Evolutionary conservation across 92 coral and sea anemone genomes (phyloP), one percentile per base, ranked within the genome.

Genomic region (Anthopleura xanthogrammica): DNA sequence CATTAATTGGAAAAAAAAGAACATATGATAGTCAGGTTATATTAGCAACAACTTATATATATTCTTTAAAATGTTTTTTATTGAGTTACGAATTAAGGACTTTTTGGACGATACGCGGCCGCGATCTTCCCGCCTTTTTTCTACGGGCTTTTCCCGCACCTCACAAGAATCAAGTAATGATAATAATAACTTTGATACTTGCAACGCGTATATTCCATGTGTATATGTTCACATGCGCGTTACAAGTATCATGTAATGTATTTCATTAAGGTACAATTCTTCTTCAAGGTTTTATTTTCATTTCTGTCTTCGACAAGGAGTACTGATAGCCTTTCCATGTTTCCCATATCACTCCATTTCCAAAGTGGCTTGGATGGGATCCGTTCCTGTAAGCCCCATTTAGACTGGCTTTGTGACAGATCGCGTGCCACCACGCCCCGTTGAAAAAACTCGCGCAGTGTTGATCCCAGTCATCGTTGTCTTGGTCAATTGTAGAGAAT

Each of bases 391-490:
- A 92, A 2, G 88, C 14, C 2, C 96, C 96, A 57, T 92, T 92
- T 0, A 92, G 85, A 79, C 90, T 85, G 64, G 93, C 64, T 57
- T 85, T 72, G 64, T 92, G 96, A 62, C 96, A 92, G 0, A 4
- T 58, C 1, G 72, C 82, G 55, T 92, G 96, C 96, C 96, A 92
- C 96, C 96, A 92, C 0, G 93, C 96, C 1, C 88, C 90, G 22
- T 90, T 86, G 62, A 80, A 92, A 20, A 0, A 42, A 24, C 16
- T 24, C 1, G 93, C 96, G 76, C 96, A 92, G 85, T 79, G 55
- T 4, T 13, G 42, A 7, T 46, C 77, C 87, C 86, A 88, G 0
- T 19, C 41, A 78, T 92, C 96, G 60, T 92, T 92, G 71, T 92
- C 93, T 60, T 90, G 96, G 39, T 92, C 96, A 24, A 54, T 66